phyloP scores from a whole-genome alignment of 2,888 invertebrate genomes.

The Beris morrisii region DNA sequence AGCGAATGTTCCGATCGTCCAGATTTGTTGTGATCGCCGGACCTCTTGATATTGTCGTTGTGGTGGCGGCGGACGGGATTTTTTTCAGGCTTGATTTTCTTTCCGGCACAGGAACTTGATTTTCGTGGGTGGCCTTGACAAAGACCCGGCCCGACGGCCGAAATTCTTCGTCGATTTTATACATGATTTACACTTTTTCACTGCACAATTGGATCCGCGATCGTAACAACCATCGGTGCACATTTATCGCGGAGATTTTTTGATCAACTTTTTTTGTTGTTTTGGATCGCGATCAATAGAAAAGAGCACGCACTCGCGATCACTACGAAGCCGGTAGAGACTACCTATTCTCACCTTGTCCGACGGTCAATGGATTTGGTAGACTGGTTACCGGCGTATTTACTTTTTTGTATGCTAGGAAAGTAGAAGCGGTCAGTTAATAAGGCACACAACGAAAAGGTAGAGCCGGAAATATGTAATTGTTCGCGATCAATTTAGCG shows the following conservation, averaged over 20 bases:
- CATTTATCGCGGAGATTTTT: not conserved
- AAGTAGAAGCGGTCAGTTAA: not conserved
- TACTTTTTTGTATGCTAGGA: not conserved
- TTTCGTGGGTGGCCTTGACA: constrained; percentile 46
- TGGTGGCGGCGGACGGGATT: constrained; percentile 3
- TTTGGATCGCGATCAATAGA: no score
- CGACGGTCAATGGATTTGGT: not conserved
- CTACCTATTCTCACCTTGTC: not conserved
- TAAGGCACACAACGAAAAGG: not conserved
- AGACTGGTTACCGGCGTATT: not conserved
- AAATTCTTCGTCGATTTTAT: constrained; percentile 48
- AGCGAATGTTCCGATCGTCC: constrained; percentile 51
- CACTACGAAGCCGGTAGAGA: not conserved
- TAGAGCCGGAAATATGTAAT: not conserved
- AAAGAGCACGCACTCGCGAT: not conserved
- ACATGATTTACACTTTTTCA: constrained; percentile 41
- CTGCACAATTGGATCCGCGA: not conserved
- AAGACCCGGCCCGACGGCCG: constrained; percentile 48
- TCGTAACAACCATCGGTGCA: not conserved
- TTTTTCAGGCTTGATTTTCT: constrained; percentile 59
- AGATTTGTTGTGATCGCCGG: constrained; percentile 66
- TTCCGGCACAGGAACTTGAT: constrained; percentile 32
- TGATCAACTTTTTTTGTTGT: no score
- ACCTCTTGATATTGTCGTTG: constrained; percentile 57
- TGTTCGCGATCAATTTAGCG: no score